Conservation (phyloP, 1,140 invertebrate genomes). For the Neotoxoptera formosana region DNA sequence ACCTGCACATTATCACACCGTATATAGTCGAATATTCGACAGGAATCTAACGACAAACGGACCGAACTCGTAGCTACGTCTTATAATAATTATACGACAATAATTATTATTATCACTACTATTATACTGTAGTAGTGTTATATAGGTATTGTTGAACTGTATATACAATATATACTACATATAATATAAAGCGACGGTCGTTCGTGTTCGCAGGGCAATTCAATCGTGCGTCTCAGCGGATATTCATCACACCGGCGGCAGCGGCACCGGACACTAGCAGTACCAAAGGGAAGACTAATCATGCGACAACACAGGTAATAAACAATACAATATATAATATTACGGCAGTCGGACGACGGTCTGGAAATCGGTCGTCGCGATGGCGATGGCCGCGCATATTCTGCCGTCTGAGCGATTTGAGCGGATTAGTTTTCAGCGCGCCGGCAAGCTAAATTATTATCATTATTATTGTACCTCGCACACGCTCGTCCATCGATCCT, state of each 20-base stretch:
- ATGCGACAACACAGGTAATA: conserved; percentile 46
- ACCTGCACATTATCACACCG: neutral
- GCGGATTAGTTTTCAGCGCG: neutral
- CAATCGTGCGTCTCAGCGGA: conserved; percentile 44
- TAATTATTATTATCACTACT: neutral
- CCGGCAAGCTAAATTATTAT: neutral
- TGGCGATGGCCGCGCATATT: no score
- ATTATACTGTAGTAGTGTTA: no score
- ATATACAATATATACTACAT: no score
- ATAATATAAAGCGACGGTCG: neutral
- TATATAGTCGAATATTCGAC: neutral
- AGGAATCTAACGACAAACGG: neutral
- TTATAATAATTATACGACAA: neutral
- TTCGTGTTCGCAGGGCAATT: conserved; percentile 41
- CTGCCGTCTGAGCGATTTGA: neutral
- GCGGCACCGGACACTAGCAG: neutral
- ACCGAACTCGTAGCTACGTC: neutral
- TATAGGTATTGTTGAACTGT: no score
- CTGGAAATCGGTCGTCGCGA: neutral
- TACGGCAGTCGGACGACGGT: neutral
- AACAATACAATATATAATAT: neutral
- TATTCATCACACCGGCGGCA: conserved; percentile 39
- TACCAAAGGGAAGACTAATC: conserved; percentile 47
- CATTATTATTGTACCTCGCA: neutral
- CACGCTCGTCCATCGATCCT: neutral